Evolutionary conservation across 1,140 invertebrate genomes (phyloP), one percentile per base, ranked within the genome.

Genomic region (Penaeus indicus): DNA sequence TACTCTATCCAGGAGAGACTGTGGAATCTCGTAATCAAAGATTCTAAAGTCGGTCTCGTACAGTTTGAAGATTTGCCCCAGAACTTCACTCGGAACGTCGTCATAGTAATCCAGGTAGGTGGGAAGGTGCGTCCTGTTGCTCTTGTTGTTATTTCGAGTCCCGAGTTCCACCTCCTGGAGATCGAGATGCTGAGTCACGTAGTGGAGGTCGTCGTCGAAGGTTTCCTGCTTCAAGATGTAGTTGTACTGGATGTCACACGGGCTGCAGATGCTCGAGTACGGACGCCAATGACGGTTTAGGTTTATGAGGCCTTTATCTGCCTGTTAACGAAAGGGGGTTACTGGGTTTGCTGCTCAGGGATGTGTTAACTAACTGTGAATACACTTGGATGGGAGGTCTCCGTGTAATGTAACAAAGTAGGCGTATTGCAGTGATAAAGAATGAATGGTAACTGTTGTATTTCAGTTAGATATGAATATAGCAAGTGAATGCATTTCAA

Each of bases 181-280:
- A 22, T 32, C 69, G 69, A 72, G 69, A 11, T 72, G 25, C 11
- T 27, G 10, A 2, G 32, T 22, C 13, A 72, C 13, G 69, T 72
- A 72, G n/a, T n/a, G 69, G n/a, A 72, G 69, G 69, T 72, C 69
- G 25, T 72, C 69, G 25, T 72, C 69, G n/a, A 72, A 72, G n/a
- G 69, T 72, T 22, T 72, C 69, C 69, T 21, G 69, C 69, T 72
- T 72, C 22, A 72, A 10, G n/a, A 72, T 72, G 69, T 72, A 72
- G 32, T 72, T 22, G n/a, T 21, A 72, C n/a, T 25, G 69, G 69
- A 72, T 16, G 69, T 10, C 25, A 22, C 69, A 72, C 18, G 69
- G 69, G 10, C n/a, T 72, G 69, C 69, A 72, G 69, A 27, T 72
- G 69, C n/a, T 72, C 25, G 25, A 27, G 69, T 72, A 72, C 13